A percentile compares a stretch with the other conserved stretches of the same genome.
Conservation (phyloP, 2,888 invertebrate genomes). For the Hyposoter dolosus region DNA sequence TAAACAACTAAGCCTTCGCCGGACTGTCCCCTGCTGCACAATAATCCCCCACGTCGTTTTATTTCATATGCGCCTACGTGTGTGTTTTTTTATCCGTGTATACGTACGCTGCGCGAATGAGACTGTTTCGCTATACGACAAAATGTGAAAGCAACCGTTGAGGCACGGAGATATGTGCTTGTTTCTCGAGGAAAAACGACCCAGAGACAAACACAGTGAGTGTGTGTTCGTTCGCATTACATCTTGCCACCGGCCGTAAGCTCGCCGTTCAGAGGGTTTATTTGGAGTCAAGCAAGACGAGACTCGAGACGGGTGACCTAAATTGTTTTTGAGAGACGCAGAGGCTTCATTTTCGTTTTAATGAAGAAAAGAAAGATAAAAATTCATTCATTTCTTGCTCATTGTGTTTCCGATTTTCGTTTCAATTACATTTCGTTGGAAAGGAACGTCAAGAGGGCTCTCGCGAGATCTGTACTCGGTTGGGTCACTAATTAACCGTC, state of each 20-base stretch:
- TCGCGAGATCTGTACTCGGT: no score
- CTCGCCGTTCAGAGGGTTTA: conserved; percentile 2
- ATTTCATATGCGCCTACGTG: not conserved
- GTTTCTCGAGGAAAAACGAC: conserved; percentile 43
- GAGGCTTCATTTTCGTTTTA: not conserved
- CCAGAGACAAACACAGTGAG: not conserved
- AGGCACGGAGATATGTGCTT: conserved; percentile 47
- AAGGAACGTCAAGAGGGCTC: no score
- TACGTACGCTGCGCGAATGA: not conserved
- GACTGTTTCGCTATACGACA: conserved; percentile 16
- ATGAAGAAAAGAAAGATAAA: not conserved
- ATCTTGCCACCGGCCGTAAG: not conserved
- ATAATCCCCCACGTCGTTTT: not conserved
- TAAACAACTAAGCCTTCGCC: conserved; percentile 22
- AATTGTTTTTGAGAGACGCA: conserved; percentile 2
- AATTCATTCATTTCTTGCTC: not conserved
- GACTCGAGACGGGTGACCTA: not conserved
- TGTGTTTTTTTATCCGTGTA: not conserved
- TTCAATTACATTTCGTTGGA: not conserved
- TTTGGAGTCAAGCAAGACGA: not conserved
- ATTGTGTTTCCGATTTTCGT: not conserved
- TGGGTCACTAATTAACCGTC: no score
- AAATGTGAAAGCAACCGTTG: conserved; percentile 44
- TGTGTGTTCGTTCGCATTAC: not conserved
- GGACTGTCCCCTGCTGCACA: not conserved